phyloP scores from a whole-genome alignment of 53 echinoderm and acorn worm genomes.

The Mesocentrotus franciscanus region DNA sequence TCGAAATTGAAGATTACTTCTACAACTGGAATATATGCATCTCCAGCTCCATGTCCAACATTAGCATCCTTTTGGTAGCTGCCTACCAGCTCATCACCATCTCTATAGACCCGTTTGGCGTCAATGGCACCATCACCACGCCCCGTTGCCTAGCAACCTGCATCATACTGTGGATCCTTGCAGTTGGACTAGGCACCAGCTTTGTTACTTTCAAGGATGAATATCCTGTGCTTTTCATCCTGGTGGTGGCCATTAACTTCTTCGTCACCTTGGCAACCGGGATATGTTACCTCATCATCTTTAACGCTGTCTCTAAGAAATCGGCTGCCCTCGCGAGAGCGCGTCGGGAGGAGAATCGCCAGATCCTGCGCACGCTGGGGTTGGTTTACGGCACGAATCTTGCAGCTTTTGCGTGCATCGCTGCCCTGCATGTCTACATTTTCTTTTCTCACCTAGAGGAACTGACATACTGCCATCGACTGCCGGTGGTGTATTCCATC shows the following conservation, averaged over 20 bases:
- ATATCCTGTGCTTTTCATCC: neutral
- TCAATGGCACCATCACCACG: slow-evolving; percentile 34
- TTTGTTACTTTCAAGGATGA: neutral
- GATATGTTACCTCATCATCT: neutral
- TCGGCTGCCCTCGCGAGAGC: neutral
- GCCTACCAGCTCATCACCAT: slow-evolving; percentile 31
- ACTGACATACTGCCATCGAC: neutral
- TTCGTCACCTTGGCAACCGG: neutral
- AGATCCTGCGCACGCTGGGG: slow-evolving; percentile 24
- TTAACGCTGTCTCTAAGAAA: slow-evolving; percentile 1
- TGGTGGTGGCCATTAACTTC: slow-evolving; percentile 22
- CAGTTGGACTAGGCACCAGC: slow-evolving; percentile 4
- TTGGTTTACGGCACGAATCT: slow-evolving; percentile 23
- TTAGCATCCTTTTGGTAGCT: neutral
- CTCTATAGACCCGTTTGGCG: neutral
- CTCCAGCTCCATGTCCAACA: slow-evolving; percentile 22
- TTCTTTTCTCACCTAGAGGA: neutral
- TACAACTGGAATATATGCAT: slow-evolving; percentile 39
- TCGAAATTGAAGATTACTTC: slow-evolving; percentile 5
- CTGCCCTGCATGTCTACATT: neutral
- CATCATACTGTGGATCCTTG: neutral
- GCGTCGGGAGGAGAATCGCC: slow-evolving; percentile 25
- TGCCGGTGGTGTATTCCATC: neutral
- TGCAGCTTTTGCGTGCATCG: neutral
- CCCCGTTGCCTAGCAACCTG: slow-evolving; percentile 23